These are phyloP conservation scores for Rhorus exstirpatorius DNA, from an alignment of 2,888 invertebrate genomes.

Conservation along the genomic window DNA sequence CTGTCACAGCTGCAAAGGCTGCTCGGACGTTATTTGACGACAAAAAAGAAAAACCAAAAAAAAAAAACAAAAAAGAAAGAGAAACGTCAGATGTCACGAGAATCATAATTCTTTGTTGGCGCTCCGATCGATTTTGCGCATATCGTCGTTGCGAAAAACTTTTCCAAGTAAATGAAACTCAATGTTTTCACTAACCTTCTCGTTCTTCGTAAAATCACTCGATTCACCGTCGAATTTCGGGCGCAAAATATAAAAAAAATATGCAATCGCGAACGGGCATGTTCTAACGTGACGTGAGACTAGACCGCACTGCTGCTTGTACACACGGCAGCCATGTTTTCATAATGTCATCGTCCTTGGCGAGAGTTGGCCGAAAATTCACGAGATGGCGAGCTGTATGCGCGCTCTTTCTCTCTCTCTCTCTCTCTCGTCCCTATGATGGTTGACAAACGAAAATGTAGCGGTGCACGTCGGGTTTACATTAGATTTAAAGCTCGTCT, in stretches of 20 bases:
- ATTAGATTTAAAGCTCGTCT: conserved; percentile 83
- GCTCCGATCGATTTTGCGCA: conserved; percentile 65
- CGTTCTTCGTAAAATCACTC: conserved; percentile 12
- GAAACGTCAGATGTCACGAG: conserved; percentile 75
- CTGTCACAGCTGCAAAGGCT: too few relatives aligned
- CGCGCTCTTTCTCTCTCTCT: too few relatives aligned
- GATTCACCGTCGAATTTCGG: too few relatives aligned
- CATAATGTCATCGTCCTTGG: conserved; percentile 41
- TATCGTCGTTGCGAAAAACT: conserved; percentile 10
- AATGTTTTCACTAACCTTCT: not conserved
- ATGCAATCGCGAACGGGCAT: too few relatives aligned
- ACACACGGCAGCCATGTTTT: conserved; percentile 46
- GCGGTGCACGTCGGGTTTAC: conserved; percentile 84
- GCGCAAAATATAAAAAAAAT: not conserved
- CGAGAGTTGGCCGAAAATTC: conserved; percentile 62
- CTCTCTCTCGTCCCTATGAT: conserved; percentile 80
- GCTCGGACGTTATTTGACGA: not conserved
- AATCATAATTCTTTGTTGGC: conserved; percentile 68
- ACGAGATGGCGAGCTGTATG: conserved; percentile 76
- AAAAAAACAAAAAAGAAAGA: too few relatives aligned
- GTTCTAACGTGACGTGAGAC: too few relatives aligned
- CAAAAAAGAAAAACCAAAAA: not conserved
- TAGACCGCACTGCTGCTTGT: not conserved
- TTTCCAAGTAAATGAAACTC: not conserved
- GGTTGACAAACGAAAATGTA: conserved; percentile 85